Conservation (phyloP, 1,140 invertebrate genomes). For the Drosophila kanapiae region DNA sequence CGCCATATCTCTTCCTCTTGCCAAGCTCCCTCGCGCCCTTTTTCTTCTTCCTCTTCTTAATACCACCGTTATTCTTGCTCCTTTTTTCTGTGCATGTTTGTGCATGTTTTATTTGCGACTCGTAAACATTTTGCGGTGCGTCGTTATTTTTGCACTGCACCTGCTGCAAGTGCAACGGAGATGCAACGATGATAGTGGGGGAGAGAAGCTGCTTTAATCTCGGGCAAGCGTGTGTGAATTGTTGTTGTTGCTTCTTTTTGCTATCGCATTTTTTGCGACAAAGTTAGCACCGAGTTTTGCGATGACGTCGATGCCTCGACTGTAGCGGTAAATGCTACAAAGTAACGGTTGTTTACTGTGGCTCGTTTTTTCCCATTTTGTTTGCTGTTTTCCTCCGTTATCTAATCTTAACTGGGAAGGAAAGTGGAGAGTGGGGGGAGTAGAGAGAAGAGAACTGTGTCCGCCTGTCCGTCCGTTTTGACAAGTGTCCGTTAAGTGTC, state of each 20-base stretch:
- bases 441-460: slow-evolving; percentile 2
- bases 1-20: neutral
- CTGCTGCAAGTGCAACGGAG: slow-evolving; percentile 12
- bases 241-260: slow-evolving; percentile 6
- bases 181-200: neutral
- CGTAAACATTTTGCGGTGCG: slow-evolving; percentile 63
- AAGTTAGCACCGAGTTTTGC: slow-evolving; percentile 28
- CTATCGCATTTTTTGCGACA: slow-evolving; percentile 21
- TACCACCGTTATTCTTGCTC: slow-evolving; percentile 11
- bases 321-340: slow-evolving; percentile 42
- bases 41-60: neutral
- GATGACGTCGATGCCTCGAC: slow-evolving; percentile 28
- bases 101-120: slow-evolving; percentile 58
- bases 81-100: slow-evolving; percentile 38
- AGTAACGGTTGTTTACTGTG: slow-evolving; percentile 26
- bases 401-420: slow-evolving; percentile 17
- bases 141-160: slow-evolving; percentile 41
- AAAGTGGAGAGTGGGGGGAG: neutral
- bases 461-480: slow-evolving; percentile 40
- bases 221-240: neutral
- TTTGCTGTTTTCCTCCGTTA: slow-evolving; percentile 25
- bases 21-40: neutral
- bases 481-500: slow-evolving; percentile 74
- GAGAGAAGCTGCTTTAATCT: slow-evolving; percentile 4
- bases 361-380: slow-evolving; percentile 3